phyloP scores from a whole-genome alignment of 1,140 invertebrate genomes.

The Drosophila virilis region DNA sequence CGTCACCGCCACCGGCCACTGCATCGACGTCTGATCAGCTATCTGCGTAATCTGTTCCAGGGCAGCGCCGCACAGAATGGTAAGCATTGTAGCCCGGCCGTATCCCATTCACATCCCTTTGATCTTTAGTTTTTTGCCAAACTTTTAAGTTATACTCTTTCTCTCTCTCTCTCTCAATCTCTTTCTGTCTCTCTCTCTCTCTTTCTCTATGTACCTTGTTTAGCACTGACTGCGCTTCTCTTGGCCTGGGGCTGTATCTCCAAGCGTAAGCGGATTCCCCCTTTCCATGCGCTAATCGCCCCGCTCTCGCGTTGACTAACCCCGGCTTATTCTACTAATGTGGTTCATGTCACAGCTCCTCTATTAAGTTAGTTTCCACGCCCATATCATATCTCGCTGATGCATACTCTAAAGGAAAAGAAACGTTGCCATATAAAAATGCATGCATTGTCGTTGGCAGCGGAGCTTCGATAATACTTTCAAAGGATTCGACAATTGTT shows the following conservation, averaged over 20 bases:
- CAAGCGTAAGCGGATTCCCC: slow-evolving; percentile 62
- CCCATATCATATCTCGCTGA: not conserved
- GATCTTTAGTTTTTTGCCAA: not conserved
- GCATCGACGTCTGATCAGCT: slow-evolving; percentile 74
- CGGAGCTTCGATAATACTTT: no score
- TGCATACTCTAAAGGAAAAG: not conserved
- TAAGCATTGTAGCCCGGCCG: slow-evolving; percentile 53
- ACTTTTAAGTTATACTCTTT: not conserved
- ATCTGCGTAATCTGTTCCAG: slow-evolving; percentile 78
- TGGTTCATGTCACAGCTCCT: not conserved
- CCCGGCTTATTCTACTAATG: slow-evolving; percentile 17
- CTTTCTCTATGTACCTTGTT: slow-evolving; percentile 21
- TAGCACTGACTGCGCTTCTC: slow-evolving; percentile 53
- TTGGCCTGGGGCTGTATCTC: slow-evolving; percentile 58
- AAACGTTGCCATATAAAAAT: not conserved
- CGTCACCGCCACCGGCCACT: slow-evolving; percentile 77
- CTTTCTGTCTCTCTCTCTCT: slow-evolving; percentile 5
- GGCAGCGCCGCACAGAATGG: slow-evolving; percentile 76
- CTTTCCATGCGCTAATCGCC: not conserved
- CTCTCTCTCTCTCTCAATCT: slow-evolving; percentile 1
- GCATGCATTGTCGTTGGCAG: not conserved
- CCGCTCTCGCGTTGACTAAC: slow-evolving; percentile 6
- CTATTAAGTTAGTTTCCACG: not conserved
- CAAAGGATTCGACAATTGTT: not conserved
- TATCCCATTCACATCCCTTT: not conserved